Conservation (phyloP, 2,797 vertebrate genomes). For the Pseudopleuronectes americanus region DNA sequence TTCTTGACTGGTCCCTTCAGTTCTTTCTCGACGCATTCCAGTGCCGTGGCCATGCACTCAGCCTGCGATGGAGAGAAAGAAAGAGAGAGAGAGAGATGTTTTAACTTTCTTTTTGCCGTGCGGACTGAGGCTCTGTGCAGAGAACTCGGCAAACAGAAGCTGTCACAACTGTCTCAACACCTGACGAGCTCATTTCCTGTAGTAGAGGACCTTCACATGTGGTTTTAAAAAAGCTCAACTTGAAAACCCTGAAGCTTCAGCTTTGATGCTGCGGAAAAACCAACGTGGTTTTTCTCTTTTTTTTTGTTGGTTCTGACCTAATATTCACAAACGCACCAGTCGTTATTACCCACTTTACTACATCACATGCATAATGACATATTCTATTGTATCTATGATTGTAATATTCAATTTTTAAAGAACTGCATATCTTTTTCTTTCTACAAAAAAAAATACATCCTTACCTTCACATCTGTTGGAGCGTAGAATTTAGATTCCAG, state of each 20-base stretch:
- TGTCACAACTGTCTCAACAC: constrained; percentile 52
- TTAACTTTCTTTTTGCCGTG: constrained; percentile 22
- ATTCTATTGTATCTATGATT: too few species aligned
- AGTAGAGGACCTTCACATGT: constrained; percentile 71
- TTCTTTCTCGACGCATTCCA: constrained; percentile 34
- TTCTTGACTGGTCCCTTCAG: accelerated
- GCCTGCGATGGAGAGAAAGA: constrained; percentile 26
- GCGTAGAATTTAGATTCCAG: not conserved
- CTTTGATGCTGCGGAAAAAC: constrained; percentile 48
- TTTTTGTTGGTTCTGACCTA: not conserved
- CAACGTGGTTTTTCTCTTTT: not conserved
- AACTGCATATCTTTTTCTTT: not conserved
- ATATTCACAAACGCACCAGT: not conserved
- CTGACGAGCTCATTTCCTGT: constrained; percentile 70
- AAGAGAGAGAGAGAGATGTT: constrained; percentile 18
- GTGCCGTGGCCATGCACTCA: constrained; percentile 4
- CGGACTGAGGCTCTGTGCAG: constrained; percentile 25
- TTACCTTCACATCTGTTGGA: constrained; percentile 54
- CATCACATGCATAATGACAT: too few species aligned
- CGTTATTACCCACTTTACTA: too few species aligned
- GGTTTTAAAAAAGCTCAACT: constrained; percentile 58
- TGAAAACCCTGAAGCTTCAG: constrained; percentile 34
- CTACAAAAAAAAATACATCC: not conserved
- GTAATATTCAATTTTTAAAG: not conserved
- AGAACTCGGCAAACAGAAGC: constrained; percentile 31